Conservation (phyloP, 2,888 invertebrate species). For the Phasia obesa region DNA sequence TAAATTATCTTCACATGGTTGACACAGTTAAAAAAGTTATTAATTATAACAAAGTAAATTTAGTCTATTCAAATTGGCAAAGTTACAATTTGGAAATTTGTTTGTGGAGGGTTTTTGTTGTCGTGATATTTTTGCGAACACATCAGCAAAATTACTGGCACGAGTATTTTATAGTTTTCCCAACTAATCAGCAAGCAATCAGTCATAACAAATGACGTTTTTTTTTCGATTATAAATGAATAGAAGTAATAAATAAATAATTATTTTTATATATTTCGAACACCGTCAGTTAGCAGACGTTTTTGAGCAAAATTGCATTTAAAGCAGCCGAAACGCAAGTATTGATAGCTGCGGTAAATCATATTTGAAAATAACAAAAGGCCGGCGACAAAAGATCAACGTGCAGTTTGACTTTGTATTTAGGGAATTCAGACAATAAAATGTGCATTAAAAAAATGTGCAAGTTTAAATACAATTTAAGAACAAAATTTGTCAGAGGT, state of each 20-base stretch:
- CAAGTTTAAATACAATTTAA: no score
- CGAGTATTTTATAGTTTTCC: constrained; percentile 14
- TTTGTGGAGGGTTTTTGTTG: constrained; percentile 4
- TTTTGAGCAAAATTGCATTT: background rate
- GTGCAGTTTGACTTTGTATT: no score
- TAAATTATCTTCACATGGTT: constrained; percentile 1
- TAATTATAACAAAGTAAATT: constrained; percentile 23
- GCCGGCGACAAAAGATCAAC: no score
- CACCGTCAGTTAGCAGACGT: background rate
- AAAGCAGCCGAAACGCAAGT: no score
- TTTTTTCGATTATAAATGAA: constrained; percentile 30
- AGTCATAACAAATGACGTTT: constrained; percentile 37
- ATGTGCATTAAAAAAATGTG: no score
- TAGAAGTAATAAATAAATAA: background rate
- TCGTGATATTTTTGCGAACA: no score
- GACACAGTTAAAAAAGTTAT: constrained; percentile 21
- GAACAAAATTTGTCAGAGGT: no score
- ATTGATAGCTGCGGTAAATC: no score
- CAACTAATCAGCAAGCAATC: constrained; percentile 39
- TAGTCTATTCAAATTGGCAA: constrained; percentile 16
- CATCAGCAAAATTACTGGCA: background rate
- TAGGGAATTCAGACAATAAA: no score
- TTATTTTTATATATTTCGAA: background rate
- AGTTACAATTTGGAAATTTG: constrained; percentile 6
- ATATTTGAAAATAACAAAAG: no score